Conservation (phyloP, 2,888 invertebrate species). For the Iphiclides podalirius region DNA sequence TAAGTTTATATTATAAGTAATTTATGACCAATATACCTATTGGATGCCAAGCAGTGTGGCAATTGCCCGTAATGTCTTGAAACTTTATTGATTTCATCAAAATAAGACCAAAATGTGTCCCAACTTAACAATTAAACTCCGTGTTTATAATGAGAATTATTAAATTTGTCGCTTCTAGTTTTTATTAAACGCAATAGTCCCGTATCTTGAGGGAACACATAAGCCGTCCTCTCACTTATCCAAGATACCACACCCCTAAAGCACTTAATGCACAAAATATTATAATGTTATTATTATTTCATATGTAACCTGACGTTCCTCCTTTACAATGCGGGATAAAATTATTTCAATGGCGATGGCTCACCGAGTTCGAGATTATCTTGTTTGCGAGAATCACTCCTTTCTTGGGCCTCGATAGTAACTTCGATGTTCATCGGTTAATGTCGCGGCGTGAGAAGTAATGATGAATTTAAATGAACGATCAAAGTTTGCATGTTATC, state of each 20-base stretch:
- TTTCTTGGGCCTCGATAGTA: conserved; percentile 37
- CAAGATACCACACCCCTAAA: conserved; percentile 60
- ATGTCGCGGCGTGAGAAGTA: conserved; percentile 14
- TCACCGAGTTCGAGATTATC: conserved; percentile 51
- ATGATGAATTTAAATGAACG: neutral
- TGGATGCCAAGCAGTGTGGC: too few relatives aligned
- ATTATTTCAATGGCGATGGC: conserved; percentile 60
- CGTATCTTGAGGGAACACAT: conserved; percentile 50
- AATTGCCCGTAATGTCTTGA: too few relatives aligned
- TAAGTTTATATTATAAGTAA: too few relatives aligned
- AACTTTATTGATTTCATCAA: too few relatives aligned
- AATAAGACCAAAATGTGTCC: too few relatives aligned
- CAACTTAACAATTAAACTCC: too few relatives aligned
- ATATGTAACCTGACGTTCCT: conserved; percentile 57
- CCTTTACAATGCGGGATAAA: conserved; percentile 56
- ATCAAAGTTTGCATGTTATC: too few relatives aligned
- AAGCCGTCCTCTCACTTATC: conserved; percentile 59
- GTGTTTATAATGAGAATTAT: too few relatives aligned
- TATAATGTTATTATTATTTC: conserved; percentile 75
- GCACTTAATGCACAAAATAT: conserved; percentile 75
- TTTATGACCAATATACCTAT: too few relatives aligned
- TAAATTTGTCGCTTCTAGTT: conserved; percentile 32
- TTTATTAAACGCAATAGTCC: conserved; percentile 35
- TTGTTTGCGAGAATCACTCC: conserved; percentile 30
- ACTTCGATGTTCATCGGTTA: conserved; percentile 24